Base-by-base conservation (phyloP, 30 jellyfish, hydroid and myxozoan genomes). In the Aurelia coerulea region DNA sequence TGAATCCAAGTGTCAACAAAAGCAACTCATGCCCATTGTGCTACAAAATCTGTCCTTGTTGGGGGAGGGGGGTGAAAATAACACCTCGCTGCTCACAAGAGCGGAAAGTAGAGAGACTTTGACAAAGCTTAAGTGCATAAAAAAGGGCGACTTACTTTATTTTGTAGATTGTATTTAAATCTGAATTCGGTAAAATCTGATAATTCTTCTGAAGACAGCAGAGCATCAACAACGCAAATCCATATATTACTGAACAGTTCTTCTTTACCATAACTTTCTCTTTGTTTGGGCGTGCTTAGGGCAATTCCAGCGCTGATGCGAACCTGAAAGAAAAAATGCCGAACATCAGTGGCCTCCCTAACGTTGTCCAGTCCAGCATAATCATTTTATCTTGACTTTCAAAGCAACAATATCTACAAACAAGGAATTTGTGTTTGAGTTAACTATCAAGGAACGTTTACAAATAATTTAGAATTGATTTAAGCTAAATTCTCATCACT, bases 281-380 rank as follows among this genome's bases (percentile, higher is more conserved):
- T 70, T 37, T 10, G 17, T 19, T 58, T 69, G 4, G 89, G 88
- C 14, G 96, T 52, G 34, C 88, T 31, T 62, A 93, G 95, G 37
- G 98, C 98, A n/a, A 62, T 59, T 15, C 95, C 97, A 11, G 98
- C 98, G 63, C 98, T 88, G 58, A 93, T 88, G 39, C 98, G 97
- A 15, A 93, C 98, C 98, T 92, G 71, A 16, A 78, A 9, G 51
- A 46, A 6, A 46, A 46, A 46, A 4, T 46, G 8, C 13, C 56
- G 8, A 46, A 46, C 14, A 46, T 2, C 29, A 23, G 29, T 23
- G 29, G 29, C 29, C 29, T 23, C 29, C 29, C 29, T 23, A 23
- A 23, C 29, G 29, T 23, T 23, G 29, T 23, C 29, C 29, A 23
- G 29, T 23, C 29, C 29, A 23, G 29, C 29, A 23, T 23, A 23